Evolutionary conservation across 2,113 vertebrate genomes (phyloP).

Genomic region (Anhinga rufa): DNA sequence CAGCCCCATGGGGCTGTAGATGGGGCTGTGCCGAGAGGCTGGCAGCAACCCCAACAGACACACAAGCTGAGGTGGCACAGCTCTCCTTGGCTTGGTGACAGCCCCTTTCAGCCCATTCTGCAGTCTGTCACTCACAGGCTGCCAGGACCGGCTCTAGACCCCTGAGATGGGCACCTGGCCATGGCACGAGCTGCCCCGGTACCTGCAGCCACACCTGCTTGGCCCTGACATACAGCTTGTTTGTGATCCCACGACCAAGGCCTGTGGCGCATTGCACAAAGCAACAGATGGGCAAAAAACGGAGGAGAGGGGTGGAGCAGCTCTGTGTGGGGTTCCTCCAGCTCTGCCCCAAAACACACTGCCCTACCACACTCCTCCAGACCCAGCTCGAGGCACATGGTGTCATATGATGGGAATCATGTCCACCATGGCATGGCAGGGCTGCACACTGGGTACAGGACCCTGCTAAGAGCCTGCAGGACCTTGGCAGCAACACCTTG

Average conservation of each 20-base stretch:
- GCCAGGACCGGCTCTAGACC: background rate
- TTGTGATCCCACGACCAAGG: background rate
- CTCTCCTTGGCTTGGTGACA: background rate
- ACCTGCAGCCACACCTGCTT: background rate
- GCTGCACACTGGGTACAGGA: background rate
- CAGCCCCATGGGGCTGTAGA: background rate
- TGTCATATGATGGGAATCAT: background rate
- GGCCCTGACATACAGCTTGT: background rate
- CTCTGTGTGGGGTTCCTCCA: background rate
- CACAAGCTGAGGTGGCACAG: background rate
- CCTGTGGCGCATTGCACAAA: background rate
- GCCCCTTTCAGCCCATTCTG: background rate
- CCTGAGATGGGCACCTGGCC: background rate
- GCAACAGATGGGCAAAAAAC: background rate
- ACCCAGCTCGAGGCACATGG: fast-evolving
- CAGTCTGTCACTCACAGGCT: background rate
- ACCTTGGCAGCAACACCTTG: background rate
- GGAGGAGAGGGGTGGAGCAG: background rate
- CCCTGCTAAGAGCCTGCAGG: background rate
- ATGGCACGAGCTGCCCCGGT: fast-evolving
- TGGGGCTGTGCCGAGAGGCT: background rate
- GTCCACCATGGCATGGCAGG: background rate
- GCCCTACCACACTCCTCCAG: background rate
- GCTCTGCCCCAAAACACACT: background rate
- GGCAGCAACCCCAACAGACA: background rate